Conservation (phyloP, 2,797 vertebrate genomes). For the Sebastes hubbsi region DNA sequence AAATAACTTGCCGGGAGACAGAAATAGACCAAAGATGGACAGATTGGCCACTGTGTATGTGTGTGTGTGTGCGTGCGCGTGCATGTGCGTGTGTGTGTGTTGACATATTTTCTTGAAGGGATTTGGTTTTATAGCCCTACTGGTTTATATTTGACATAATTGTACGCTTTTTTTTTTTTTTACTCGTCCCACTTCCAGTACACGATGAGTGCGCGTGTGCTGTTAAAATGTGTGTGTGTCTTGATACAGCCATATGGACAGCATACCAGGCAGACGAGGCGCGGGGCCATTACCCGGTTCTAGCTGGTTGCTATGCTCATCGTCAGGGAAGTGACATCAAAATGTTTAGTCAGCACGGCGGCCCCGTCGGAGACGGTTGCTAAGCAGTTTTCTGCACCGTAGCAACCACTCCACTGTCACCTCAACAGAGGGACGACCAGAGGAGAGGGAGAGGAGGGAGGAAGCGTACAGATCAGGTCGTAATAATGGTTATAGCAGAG, state of each 20-base stretch:
- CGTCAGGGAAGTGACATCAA: conserved; percentile 77
- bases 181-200: not conserved
- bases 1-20: conserved; percentile 84
- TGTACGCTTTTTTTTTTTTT: not conserved
- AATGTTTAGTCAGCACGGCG: conserved; percentile 78
- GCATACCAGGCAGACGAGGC: conserved; percentile 31
- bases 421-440: conserved; percentile 42
- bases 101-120: conserved; percentile 11
- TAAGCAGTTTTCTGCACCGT: conserved; percentile 85
- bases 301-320: conserved; percentile 68
- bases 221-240: not conserved
- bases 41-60: conserved; percentile 28
- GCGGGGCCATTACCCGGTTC: conserved; percentile 37
- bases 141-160: conserved; percentile 1
- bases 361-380: conserved; percentile 80
- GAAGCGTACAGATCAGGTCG: not conserved
- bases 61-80: not conserved
- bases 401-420: conserved; percentile 78
- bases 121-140: conserved; percentile 9
- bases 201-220: not conserved
- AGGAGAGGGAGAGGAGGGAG: conserved; percentile 3
- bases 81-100: no score
- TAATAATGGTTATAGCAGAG: not conserved
- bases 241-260: conserved; percentile 34
- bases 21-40: conserved; percentile 83